Conservation (phyloP, 2,888 invertebrate species). For the Acronicta aceris region DNA sequence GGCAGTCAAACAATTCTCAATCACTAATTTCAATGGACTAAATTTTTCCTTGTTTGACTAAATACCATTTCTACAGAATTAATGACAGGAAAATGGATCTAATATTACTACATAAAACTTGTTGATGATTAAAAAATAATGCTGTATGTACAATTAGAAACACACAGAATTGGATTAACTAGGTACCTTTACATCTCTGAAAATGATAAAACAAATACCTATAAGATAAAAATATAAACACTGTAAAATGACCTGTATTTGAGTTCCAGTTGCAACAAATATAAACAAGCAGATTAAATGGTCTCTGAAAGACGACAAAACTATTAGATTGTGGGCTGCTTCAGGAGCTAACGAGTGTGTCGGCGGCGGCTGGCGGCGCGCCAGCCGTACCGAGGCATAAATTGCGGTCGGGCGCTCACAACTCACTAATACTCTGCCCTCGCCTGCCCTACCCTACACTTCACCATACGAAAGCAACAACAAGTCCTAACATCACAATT, state of each 20-base stretch:
- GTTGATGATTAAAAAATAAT: too few relatives aligned
- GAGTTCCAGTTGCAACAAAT: conserved; percentile 65
- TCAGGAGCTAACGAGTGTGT: conserved; percentile 78
- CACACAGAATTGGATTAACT: neutral
- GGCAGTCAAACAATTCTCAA: too few relatives aligned
- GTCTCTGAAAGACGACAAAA: conserved; percentile 76
- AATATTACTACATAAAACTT: too few relatives aligned
- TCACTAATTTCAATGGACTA: too few relatives aligned
- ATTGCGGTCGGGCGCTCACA: conserved; percentile 69
- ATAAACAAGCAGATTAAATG: conserved; percentile 78
- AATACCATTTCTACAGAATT: too few relatives aligned
- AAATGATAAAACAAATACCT: conserved; percentile 8
- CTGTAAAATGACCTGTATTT: conserved; percentile 59
- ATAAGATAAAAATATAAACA: conserved; percentile 52
- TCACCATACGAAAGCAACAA: conserved; percentile 69
- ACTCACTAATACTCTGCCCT: conserved; percentile 45
- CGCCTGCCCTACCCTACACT: conserved; percentile 50
- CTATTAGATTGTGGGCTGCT: conserved; percentile 79
- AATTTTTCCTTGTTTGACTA: too few relatives aligned
- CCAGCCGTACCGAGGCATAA: conserved; percentile 74
- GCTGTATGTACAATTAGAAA: too few relatives aligned
- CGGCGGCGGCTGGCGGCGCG: conserved; percentile 70
- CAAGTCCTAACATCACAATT: conserved; percentile 57
- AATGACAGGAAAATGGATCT: too few relatives aligned
- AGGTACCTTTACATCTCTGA: neutral